phyloP scores from a whole-genome alignment of 2,113 vertebrate species.

The Microtus richardsoni region DNA sequence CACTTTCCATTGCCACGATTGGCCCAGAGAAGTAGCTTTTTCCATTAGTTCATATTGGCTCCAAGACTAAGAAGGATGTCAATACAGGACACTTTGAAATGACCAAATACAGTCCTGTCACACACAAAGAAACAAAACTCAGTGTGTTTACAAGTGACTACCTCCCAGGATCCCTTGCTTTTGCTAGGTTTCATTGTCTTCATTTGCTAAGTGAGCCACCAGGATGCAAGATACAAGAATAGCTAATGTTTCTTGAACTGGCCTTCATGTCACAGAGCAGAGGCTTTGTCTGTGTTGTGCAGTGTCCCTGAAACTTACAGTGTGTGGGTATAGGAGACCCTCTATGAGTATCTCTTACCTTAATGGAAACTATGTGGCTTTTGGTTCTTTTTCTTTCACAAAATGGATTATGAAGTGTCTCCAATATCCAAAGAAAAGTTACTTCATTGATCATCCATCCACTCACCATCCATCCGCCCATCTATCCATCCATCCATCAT shows the following conservation, averaged over 20 bases:
- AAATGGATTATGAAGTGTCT: neutral
- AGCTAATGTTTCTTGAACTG: neutral
- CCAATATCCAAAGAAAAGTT: neutral
- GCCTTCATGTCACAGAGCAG: neutral
- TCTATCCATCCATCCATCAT: neutral
- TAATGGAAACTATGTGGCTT: neutral
- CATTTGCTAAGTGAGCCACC: neutral
- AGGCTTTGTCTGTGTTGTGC: neutral
- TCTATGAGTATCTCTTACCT: neutral
- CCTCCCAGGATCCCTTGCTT: neutral
- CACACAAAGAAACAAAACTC: neutral
- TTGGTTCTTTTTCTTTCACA: neutral
- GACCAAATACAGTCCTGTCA: neutral
- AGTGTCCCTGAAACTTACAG: neutral
- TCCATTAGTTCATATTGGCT: neutral
- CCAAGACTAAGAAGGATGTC: neutral
- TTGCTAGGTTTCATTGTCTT: neutral
- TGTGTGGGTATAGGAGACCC: neutral
- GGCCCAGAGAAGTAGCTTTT: neutral
- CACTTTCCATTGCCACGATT: rapidly evolving
- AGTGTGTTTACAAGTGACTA: neutral
- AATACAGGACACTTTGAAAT: neutral
- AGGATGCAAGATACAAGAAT: neutral
- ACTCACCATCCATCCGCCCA: neutral
- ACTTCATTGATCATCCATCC: neutral